These are phyloP conservation scores for Arothron firmamentum DNA, from an alignment of 2,113 vertebrate species.

Conservation along the genomic window DNA sequence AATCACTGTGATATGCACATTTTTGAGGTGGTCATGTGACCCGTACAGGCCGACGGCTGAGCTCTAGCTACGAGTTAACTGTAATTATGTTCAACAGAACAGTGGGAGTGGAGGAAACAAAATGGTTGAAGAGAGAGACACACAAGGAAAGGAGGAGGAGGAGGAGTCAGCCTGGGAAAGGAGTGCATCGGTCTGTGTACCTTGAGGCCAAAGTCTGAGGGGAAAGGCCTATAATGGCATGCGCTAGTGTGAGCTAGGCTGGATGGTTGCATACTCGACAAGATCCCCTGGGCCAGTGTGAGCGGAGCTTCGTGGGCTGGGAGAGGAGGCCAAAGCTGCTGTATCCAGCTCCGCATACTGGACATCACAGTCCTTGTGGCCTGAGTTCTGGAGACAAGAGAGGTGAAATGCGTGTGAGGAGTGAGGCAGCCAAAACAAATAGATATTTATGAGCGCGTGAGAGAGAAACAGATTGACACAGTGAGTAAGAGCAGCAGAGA, in stretches of 20 bases:
- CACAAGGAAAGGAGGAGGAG: neutral
- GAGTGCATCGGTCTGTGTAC: constrained; percentile 76
- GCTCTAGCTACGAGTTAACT: too few relatives aligned
- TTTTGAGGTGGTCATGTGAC: too few relatives aligned
- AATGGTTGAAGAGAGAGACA: neutral
- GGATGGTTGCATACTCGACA: constrained; percentile 95
- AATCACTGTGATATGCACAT: too few relatives aligned
- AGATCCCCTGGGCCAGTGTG: constrained; percentile 84
- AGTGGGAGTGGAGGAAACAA: constrained; percentile 30
- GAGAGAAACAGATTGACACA: constrained; percentile 14
- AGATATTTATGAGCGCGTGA: constrained; percentile 24
- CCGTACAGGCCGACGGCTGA: too few relatives aligned
- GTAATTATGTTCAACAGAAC: constrained; percentile 15
- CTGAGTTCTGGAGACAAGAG: constrained; percentile 86
- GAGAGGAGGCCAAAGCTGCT: constrained; percentile 83
- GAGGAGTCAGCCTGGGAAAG: neutral
- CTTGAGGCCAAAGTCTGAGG: constrained; percentile 84
- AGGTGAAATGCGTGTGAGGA: constrained; percentile 75
- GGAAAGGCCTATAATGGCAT: constrained; percentile 82
- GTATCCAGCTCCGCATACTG: constrained; percentile 93
- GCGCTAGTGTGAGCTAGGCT: constrained; percentile 86
- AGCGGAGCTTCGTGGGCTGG: constrained; percentile 78
- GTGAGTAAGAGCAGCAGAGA: constrained; percentile 17
- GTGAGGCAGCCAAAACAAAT: constrained; percentile 50
- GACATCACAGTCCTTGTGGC: constrained; percentile 84